Percentiles rank a stretch among this genome's conserved stretches.
Evolutionary conservation across 2,113 vertebrate genomes (phyloP).

Genomic region (Cariama cristata): DNA sequence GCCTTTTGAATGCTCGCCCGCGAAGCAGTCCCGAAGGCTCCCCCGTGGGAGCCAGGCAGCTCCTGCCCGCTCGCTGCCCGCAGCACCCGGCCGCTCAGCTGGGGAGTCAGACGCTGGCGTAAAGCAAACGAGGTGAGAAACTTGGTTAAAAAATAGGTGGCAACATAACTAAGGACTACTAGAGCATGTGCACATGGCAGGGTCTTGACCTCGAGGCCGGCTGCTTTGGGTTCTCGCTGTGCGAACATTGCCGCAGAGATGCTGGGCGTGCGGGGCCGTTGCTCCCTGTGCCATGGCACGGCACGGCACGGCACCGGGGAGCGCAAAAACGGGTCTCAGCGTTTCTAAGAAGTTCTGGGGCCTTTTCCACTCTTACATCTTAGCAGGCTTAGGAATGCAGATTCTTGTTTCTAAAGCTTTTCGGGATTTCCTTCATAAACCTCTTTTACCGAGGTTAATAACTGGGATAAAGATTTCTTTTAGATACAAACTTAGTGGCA

Average conservation of each 20-base stretch:
- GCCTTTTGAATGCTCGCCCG: accelerated
- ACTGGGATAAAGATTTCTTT: neutral
- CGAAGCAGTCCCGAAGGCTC: neutral
- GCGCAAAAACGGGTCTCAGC: neutral
- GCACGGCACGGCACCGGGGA: neutral
- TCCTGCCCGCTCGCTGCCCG: neutral
- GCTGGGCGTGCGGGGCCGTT: accelerated
- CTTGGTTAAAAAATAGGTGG: neutral
- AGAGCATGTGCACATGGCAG: accelerated
- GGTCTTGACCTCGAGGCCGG: neutral
- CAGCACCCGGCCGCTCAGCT: neutral
- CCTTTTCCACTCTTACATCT: neutral
- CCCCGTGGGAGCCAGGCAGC: neutral
- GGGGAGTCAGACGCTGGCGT: accelerated
- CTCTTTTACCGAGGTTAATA: neutral
- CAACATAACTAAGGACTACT: neutral
- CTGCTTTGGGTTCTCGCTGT: neutral
- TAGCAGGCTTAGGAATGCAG: neutral
- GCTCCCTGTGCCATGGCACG: neutral
- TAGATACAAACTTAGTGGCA: neutral
- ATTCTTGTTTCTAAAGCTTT: neutral
- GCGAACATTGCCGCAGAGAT: neutral
- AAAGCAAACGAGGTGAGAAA: neutral
- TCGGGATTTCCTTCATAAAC: conserved; percentile 4
- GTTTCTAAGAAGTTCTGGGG: neutral